Evolutionary conservation across 53 echinoderm and acorn worm genomes (phyloP).

Genomic region (Temnopleurus reevesii): DNA sequence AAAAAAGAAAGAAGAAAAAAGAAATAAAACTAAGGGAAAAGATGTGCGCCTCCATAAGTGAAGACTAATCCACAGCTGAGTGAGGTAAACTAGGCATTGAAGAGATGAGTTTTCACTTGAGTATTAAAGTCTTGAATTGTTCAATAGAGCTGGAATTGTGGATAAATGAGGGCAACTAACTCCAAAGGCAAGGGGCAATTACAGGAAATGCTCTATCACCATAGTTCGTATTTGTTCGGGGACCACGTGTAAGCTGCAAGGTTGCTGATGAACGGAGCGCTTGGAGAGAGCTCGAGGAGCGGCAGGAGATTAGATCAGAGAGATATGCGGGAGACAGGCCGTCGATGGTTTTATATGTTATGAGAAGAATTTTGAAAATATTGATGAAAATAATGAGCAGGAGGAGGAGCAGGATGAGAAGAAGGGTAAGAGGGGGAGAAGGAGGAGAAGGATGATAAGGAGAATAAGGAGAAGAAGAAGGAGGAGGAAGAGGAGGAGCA

Average conservation of each 20-base stretch:
- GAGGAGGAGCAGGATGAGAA: too few species aligned
- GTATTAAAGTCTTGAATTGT: conserved; percentile 36
- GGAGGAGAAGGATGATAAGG: not conserved
- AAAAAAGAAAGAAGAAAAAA: too few species aligned
- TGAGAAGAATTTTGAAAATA: conserved; percentile 2
- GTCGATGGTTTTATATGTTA: not conserved
- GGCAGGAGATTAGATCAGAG: conserved; percentile 2
- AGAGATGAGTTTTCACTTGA: conserved; percentile 5
- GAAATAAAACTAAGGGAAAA: too few species aligned
- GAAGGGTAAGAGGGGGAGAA: not conserved
- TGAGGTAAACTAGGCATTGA: not conserved
- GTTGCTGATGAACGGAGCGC: conserved; percentile 3
- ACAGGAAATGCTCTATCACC: not conserved
- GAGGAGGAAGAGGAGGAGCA: too few species aligned
- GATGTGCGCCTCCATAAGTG: not conserved
- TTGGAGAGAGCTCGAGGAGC: not conserved
- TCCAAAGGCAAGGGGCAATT: conserved; percentile 30
- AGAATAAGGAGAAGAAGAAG: not conserved
- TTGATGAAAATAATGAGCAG: too few species aligned
- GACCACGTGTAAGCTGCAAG: not conserved
- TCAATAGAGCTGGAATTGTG: not conserved
- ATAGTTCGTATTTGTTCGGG: not conserved
- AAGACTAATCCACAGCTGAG: conserved; percentile 8
- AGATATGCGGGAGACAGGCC: not conserved
- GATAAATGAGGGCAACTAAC: not conserved